phyloP scores from a whole-genome alignment of 2,888 invertebrate genomes.

The Fabriciana adippe region DNA sequence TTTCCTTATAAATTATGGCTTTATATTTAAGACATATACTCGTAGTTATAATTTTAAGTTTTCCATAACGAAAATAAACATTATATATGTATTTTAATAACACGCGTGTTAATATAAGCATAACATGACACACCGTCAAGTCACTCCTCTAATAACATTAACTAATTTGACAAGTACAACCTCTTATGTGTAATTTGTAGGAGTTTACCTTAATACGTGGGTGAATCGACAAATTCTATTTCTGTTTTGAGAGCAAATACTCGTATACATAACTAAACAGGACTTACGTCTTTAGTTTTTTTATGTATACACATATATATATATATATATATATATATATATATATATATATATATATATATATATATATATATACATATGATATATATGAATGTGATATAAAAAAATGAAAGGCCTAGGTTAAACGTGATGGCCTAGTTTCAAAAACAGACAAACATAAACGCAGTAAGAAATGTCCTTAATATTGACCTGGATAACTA shows the following conservation, averaged over 20 bases:
- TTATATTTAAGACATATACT: too few relatives aligned
- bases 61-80: not conserved
- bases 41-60: not conserved
- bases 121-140: constrained; percentile 5
- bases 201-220: constrained; percentile 7
- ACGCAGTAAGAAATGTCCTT: too few relatives aligned
- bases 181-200: not conserved
- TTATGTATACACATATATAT: not conserved
- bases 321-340: too few relatives aligned
- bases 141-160: constrained; percentile 11
- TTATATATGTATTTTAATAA: not conserved
- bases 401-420: too few relatives aligned
- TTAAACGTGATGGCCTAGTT: too few relatives aligned
- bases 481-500: too few relatives aligned
- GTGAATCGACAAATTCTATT: not conserved
- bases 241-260: not conserved
- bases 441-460: too few relatives aligned
- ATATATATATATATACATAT: too few relatives aligned
- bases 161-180: constrained; percentile 16
- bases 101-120: not conserved
- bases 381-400: too few relatives aligned
- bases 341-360: too few relatives aligned
- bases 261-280: not conserved
- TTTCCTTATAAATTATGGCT: too few relatives aligned
- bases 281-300: not conserved